A percentile compares a stretch with the other conserved stretches of the same genome.
These are phyloP conservation scores for Hanleya hanleyi DNA, from an alignment of 2,888 invertebrate genomes.

Conservation along the genomic window DNA sequence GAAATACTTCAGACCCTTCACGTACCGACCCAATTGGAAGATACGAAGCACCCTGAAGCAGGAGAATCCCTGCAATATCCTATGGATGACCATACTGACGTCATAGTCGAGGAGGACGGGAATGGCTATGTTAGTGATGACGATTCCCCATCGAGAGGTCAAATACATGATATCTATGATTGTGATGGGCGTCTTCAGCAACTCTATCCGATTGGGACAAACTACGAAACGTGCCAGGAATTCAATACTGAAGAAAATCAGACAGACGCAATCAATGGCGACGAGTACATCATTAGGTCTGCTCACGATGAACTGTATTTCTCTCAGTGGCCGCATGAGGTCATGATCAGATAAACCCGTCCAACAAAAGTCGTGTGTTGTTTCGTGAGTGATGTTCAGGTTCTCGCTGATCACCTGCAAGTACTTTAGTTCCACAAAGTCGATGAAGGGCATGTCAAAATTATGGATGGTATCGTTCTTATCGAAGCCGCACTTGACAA, in stretches of 20 bases:
- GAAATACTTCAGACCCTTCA: not conserved
- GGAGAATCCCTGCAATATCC: not conserved
- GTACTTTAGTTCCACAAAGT: not conserved
- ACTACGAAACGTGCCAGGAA: constrained; percentile 42
- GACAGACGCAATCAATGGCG: constrained; percentile 35
- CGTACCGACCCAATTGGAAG: not conserved
- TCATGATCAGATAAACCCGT: not conserved
- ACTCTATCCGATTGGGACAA: constrained; percentile 39
- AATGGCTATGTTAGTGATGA: not conserved
- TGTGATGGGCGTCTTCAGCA: constrained; percentile 42
- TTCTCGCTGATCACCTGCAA: not conserved
- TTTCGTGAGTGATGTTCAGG: not conserved
- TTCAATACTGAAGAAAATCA: constrained; percentile 49
- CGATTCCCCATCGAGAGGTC: not conserved
- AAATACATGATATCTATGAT: constrained; percentile 37
- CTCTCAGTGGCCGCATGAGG: not conserved
- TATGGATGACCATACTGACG: not conserved
- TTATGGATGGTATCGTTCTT: not conserved
- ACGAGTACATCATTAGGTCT: not conserved
- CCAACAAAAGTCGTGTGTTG: not conserved
- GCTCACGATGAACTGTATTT: not conserved
- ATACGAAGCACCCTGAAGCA: not conserved
- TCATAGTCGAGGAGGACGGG: not conserved
- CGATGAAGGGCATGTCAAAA: not conserved
- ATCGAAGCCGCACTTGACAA: not conserved